A percentile compares a stretch with the other conserved stretches of the same genome.
phyloP scores from a whole-genome alignment of 2,113 vertebrate species.

The Psettodes erumei region DNA sequence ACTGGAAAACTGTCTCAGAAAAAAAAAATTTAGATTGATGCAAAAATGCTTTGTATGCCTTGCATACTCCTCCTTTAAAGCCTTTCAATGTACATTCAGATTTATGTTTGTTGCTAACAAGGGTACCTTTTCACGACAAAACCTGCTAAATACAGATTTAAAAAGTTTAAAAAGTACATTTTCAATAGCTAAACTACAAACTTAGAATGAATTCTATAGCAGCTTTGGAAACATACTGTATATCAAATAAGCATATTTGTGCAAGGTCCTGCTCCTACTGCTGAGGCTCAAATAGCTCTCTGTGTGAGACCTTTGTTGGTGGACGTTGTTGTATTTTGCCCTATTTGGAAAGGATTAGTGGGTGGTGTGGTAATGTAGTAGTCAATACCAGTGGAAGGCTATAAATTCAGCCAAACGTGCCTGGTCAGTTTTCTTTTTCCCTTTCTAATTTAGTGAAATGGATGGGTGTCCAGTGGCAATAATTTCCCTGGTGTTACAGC shows the following conservation, averaged over 20 bases:
- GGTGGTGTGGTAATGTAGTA: slow-evolving; percentile 23
- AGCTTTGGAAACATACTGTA: slow-evolving; percentile 25
- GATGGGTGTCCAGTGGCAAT: background rate
- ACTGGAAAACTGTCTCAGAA: too few species aligned
- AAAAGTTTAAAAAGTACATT: too few species aligned
- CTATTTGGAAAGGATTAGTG: slow-evolving; percentile 23
- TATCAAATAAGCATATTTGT: slow-evolving; percentile 17
- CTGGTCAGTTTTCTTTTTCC: background rate
- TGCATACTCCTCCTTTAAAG: too few species aligned
- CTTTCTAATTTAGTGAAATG: background rate
- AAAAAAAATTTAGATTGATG: too few species aligned
- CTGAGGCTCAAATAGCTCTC: slow-evolving; percentile 14
- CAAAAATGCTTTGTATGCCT: too few species aligned
- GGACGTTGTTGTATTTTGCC: slow-evolving; percentile 34
- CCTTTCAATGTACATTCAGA: slow-evolving; percentile 10
- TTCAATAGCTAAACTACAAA: slow-evolving; percentile 27
- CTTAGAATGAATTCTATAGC: slow-evolving; percentile 29
- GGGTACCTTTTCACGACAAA: slow-evolving; percentile 5
- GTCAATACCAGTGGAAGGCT: slow-evolving; percentile 15
- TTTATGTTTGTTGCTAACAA: slow-evolving; percentile 11
- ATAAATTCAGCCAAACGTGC: slow-evolving; percentile 18
- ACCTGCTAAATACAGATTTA: slow-evolving; percentile 8
- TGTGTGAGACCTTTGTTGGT: slow-evolving; percentile 29
- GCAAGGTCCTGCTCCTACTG: slow-evolving; percentile 4
- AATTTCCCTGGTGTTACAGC: background rate